Conservation (phyloP, 2,113 vertebrate genomes). For the Oreamnos americanus region DNA sequence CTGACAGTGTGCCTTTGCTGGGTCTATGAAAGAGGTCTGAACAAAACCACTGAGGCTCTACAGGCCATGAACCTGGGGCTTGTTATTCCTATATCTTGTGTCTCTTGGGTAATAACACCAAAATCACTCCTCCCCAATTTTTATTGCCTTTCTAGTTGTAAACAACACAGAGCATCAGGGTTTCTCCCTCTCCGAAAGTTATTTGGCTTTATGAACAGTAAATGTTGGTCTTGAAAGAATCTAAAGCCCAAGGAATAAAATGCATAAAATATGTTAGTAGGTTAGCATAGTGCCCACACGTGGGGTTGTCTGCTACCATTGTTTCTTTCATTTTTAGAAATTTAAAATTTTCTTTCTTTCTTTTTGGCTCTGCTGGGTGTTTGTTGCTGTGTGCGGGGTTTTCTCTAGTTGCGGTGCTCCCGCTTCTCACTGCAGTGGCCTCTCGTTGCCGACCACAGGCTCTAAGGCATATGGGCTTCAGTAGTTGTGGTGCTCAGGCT, state of each 20-base stretch:
- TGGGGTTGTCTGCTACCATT: fast-evolving
- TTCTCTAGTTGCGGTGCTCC: fast-evolving
- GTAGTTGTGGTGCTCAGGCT: neutral
- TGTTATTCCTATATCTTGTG: neutral
- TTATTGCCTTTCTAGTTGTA: neutral
- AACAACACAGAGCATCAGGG: neutral
- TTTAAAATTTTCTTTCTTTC: neutral
- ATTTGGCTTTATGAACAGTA: neutral
- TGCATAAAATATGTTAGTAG: neutral
- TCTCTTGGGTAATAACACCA: neutral
- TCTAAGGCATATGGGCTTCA: neutral
- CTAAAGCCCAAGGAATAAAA: neutral
- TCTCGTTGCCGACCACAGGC: neutral
- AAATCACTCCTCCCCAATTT: neutral
- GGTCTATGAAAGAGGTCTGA: neutral
- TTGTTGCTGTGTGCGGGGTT: neutral
- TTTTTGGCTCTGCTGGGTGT: neutral
- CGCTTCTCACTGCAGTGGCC: neutral
- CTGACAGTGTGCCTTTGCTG: neutral
- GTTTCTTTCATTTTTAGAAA: neutral
- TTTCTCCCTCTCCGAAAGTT: neutral
- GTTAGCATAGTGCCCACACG: neutral
- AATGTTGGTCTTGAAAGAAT: neutral
- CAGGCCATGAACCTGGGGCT: neutral
- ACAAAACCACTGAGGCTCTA: neutral